Evolutionary conservation across 1,140 invertebrate genomes (phyloP).

Genomic region (Rhagoletis pomonella): DNA sequence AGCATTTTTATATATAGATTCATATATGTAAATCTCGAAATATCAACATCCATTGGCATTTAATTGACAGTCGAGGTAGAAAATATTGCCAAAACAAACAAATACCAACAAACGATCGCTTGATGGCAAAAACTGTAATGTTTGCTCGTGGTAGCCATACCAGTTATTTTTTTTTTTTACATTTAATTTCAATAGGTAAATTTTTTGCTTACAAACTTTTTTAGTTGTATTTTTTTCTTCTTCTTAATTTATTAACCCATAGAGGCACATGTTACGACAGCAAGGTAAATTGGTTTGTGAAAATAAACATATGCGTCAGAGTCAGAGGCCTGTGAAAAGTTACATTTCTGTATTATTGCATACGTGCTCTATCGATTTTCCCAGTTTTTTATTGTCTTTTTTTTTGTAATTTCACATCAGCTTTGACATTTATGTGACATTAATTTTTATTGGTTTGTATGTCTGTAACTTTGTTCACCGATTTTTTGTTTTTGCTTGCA

Average conservation of each 20-base stretch:
- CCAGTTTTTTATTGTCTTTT: background rate
- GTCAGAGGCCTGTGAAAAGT: background rate
- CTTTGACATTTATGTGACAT: background rate
- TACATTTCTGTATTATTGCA: background rate
- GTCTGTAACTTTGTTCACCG: too few relatives aligned
- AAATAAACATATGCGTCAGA: background rate
- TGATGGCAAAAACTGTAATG: background rate
- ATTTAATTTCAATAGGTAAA: too few relatives aligned
- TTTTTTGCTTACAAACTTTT: too few relatives aligned
- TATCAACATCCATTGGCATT: slow-evolving; percentile 18
- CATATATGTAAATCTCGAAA: background rate
- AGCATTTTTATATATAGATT: background rate
- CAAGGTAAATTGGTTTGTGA: slow-evolving; percentile 22
- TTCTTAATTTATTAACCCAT: slow-evolving; percentile 12
- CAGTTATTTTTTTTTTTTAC: too few relatives aligned
- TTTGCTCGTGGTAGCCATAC: too few relatives aligned
- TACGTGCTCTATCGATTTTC: background rate
- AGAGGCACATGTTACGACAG: slow-evolving; percentile 1
- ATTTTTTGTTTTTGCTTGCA: background rate
- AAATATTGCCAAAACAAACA: slow-evolving; percentile 21
- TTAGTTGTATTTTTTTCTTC: background rate
- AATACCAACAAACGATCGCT: background rate
- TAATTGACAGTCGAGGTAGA: slow-evolving; percentile 27
- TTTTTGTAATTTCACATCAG: background rate
- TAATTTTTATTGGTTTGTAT: background rate